Evolutionary conservation across 2,888 invertebrate species (phyloP), one percentile per base, ranked within the genome.

Genomic region (Polyploca ridens): DNA sequence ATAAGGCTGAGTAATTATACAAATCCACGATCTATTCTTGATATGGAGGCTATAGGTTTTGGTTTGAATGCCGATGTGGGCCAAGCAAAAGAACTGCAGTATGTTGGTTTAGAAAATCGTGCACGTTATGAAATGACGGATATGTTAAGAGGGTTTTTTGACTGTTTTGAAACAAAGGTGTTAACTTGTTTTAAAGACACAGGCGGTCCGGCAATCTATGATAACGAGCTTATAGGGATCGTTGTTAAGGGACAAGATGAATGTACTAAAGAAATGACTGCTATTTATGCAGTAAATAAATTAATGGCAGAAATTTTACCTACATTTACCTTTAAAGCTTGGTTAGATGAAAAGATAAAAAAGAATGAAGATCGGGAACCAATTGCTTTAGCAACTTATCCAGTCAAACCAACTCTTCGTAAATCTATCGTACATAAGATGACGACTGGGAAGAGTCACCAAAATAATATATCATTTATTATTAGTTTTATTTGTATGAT

Each of bases 131-230:
- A 73, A 66, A 41, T 57, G 35, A 62, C 64, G 63, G 80, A 85
- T 27, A 46, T 69, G 63, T 64, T 87, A 19, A 77, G 66, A 69
- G 86, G 81, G 13, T 91, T 81, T 71, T 83, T 93, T 72, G 93
- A 93, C 69, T 94, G 93, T 66, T 79, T 93, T 33, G 91, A 93
- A 63, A 90, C 91, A 0, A 93, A 90, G 76, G 78, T 89, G n/a
- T 65, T 71, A 1, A 89, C 89, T 1, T 94, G 93, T 77, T 94
- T 90, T 69, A 90, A 80, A 80, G 93, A 94, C 64, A 78, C 79
- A 13, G 93, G 93, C 59, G 92, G 93, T 1, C 92, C 93, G 11
- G 85, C 81, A 10, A 77, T 93, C 68, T 84, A 83, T 67, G 82
- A 87, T 64, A 85, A 90, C 71, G 87, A 91, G 79, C 80, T 94